phyloP scores from a whole-genome alignment of 2,113 vertebrate species.

The Drymodes brunneopygia region DNA sequence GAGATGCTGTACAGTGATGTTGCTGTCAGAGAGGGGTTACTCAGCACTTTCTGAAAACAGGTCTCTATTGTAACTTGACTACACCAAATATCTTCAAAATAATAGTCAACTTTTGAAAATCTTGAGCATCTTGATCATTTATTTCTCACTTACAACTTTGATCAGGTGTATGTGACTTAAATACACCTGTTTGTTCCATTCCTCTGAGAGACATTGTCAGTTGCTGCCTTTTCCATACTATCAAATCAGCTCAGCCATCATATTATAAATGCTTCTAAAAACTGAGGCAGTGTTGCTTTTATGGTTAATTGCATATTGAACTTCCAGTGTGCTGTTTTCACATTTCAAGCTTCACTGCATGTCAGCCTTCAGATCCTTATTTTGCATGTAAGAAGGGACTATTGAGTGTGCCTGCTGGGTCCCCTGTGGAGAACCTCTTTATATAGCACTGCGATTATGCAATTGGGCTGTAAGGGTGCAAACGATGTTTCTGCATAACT shows the following conservation, averaged over 20 bases:
- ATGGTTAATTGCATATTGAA: slow-evolving; percentile 56
- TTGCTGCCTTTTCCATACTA: slow-evolving; percentile 13
- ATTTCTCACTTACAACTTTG: background rate
- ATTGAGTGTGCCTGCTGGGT: background rate
- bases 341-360: slow-evolving; percentile 46
- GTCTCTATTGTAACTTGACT: background rate
- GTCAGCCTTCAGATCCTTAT: slow-evolving; percentile 29
- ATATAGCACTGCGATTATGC: background rate
- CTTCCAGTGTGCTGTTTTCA: slow-evolving; percentile 16
- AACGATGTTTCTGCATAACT: slow-evolving; percentile 17
- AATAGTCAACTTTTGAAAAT: background rate
- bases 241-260: slow-evolving; percentile 8
- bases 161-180: background rate
- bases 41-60: background rate
- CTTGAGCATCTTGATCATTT: background rate
- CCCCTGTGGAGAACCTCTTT: slow-evolving; percentile 31
- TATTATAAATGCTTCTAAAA: slow-evolving; percentile 38
- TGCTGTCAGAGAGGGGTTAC: background rate
- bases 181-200: background rate
- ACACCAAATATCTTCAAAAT: background rate
- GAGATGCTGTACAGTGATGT: background rate
- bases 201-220: background rate
- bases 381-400: slow-evolving; percentile 35
- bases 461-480: background rate
- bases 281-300: slow-evolving; percentile 20